These are phyloP conservation scores for Thereva unica DNA, from an alignment of 2,888 invertebrate genomes.

Conservation along the genomic window DNA sequence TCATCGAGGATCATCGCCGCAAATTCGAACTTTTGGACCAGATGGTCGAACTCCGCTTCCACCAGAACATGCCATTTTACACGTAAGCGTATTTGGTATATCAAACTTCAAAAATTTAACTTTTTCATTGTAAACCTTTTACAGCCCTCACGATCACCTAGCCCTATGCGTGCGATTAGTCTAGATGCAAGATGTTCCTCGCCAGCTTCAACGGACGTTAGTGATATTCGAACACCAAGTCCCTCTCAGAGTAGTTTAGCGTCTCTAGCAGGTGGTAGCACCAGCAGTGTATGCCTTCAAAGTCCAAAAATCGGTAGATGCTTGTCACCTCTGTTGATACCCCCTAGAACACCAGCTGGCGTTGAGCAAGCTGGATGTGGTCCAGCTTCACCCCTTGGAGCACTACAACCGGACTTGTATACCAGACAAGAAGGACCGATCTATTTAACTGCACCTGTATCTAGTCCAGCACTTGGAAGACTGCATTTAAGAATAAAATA, in stretches of 20 bases:
- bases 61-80: conserved; percentile 49
- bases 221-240: conserved; percentile 63
- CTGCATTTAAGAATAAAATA: conserved; percentile 84
- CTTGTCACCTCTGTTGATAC: conserved; percentile 77
- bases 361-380: conserved; percentile 53
- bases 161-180: conserved; percentile 78
- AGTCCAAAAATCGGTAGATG: conserved; percentile 60
- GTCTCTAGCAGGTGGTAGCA: conserved; percentile 60
- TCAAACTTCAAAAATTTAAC: neutral
- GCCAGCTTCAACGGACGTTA: conserved; percentile 59
- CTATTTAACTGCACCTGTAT: conserved; percentile 67
- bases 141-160: conserved; percentile 61
- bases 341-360: conserved; percentile 64
- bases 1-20: conserved; percentile 81
- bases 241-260: conserved; percentile 74
- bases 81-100: conserved; percentile 39
- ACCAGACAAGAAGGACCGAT: conserved; percentile 78
- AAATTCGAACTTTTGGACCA: conserved; percentile 81
- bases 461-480: conserved; percentile 75
- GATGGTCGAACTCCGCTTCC: conserved; percentile 69
- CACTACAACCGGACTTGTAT: conserved; percentile 86
- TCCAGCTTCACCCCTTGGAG: conserved; percentile 70
- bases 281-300: conserved; percentile 49
- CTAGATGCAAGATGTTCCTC: conserved; percentile 72
- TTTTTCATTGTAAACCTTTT: neutral